These are phyloP conservation scores for Trachelus stipa DNA, from an alignment of 2,888 invertebrate species.

Conservation along the genomic window DNA sequence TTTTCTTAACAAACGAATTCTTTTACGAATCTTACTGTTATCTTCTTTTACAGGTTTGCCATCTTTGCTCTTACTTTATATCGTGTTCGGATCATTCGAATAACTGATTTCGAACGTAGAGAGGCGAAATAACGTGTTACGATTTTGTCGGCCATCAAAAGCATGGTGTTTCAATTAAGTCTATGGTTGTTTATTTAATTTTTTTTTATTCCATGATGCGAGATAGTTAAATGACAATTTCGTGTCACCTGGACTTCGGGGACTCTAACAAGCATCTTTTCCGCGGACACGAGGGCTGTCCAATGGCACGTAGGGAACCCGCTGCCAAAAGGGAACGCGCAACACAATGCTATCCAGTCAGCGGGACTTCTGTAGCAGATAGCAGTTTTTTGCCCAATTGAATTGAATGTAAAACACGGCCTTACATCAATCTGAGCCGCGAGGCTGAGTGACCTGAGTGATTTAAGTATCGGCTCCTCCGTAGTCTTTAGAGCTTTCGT, in stretches of 20 bases:
- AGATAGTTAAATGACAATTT: conserved; percentile 44
- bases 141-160: not conserved
- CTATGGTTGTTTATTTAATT: not conserved
- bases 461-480: conserved; percentile 58
- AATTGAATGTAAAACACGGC: conserved; percentile 67
- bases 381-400: conserved; percentile 65
- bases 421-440: conserved; percentile 65
- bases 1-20: conserved; percentile 8
- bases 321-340: conserved; percentile 14
- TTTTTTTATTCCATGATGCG: not conserved
- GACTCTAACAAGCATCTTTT: conserved; percentile 41
- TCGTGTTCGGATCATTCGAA: not conserved
- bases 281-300: conserved; percentile 9
- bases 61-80: not conserved
- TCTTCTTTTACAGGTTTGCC: not conserved
- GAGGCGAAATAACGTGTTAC: not conserved
- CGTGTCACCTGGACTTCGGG: conserved; percentile 31
- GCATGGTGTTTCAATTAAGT: conserved; percentile 1
- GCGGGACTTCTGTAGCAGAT: conserved; percentile 30
- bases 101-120: not conserved
- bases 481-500: conserved; percentile 55
- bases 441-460: conserved; percentile 63
- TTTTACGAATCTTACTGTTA: conserved; percentile 14
- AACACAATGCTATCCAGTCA: conserved; percentile 18
- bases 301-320: conserved; percentile 9